phyloP scores from a whole-genome alignment of 2,888 invertebrate species.

The Lydus trimaculatus region DNA sequence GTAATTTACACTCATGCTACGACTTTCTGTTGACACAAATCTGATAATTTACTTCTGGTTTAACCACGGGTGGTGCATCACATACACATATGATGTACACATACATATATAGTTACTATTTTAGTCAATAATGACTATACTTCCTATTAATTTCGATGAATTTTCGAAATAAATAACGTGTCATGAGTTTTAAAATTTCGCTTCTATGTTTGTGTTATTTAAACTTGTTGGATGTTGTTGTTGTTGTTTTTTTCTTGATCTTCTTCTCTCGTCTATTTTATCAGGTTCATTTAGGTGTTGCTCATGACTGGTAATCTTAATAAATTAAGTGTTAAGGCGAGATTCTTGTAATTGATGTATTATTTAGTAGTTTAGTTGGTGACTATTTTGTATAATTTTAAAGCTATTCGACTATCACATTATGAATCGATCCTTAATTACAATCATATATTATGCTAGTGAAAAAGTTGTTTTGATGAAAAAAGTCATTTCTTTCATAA shows the following conservation, averaged over 20 bases:
- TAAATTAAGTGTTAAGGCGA: conserved; percentile 46
- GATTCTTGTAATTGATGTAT: conserved; percentile 46
- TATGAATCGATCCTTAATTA: conserved; percentile 48
- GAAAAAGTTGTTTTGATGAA: conserved; percentile 39
- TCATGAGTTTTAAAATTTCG: conserved; percentile 17
- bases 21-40: conserved; percentile 48
- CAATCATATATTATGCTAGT: conserved; percentile 40
- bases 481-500: conserved; percentile 23
- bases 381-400: conserved; percentile 43
- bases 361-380: conserved; percentile 42
- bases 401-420: conserved; percentile 32
- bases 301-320: conserved; percentile 37
- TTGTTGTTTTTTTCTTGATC: too few species aligned
- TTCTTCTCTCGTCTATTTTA: neutral
- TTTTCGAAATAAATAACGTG: conserved; percentile 23
- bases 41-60: conserved; percentile 48
- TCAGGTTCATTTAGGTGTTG: conserved; percentile 22
- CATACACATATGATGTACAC: neutral
- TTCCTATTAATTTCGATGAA: conserved; percentile 27
- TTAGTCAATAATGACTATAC: conserved; percentile 13
- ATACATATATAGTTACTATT: neutral
- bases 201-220: conserved; percentile 14
- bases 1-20: conserved; percentile 45
- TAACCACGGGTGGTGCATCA: conserved; percentile 43
- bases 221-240: conserved; percentile 1